phyloP scores from a whole-genome alignment of 1,140 invertebrate genomes.

The Harlomillsia oculata region DNA sequence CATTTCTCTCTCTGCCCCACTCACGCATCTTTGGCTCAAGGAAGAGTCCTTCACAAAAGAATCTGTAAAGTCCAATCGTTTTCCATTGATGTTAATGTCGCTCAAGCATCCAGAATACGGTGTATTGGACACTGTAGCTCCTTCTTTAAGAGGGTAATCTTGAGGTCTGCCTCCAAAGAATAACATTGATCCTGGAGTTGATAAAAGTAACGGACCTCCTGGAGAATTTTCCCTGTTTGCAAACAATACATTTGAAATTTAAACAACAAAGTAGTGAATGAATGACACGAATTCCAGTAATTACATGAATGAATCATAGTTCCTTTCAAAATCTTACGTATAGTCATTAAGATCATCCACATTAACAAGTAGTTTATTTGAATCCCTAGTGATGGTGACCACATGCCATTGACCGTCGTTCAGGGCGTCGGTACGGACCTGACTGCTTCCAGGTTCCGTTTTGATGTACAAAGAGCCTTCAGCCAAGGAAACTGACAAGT shows the following conservation, averaged over 20 bases:
- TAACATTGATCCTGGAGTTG: constrained; percentile 46
- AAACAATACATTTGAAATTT: background rate
- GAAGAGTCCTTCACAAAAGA: constrained; percentile 46
- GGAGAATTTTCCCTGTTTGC: constrained; percentile 23
- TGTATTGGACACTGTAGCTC: constrained; percentile 40
- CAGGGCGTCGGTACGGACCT: constrained; percentile 20
- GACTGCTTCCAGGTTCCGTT: constrained; percentile 18
- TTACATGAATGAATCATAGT: constrained; percentile 14
- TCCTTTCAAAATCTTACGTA: constrained; percentile 44
- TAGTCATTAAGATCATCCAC: constrained; percentile 70
- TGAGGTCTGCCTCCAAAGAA: constrained; percentile 76
- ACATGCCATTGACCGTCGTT: constrained; percentile 90
- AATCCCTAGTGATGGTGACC: constrained; percentile 66
- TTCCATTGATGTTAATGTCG: constrained; percentile 72
- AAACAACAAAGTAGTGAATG: background rate
- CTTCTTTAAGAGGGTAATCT: constrained; percentile 43
- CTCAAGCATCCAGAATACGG: constrained; percentile 74
- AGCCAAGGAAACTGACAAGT: constrained; percentile 55
- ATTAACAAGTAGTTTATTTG: constrained; percentile 55
- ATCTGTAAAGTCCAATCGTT: constrained; percentile 67
- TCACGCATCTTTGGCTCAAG: constrained; percentile 37
- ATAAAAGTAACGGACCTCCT: constrained; percentile 48
- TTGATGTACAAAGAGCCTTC: constrained; percentile 61
- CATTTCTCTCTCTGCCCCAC: constrained; percentile 40
- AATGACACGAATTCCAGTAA: background rate